phyloP scores from a whole-genome alignment of 2,113 vertebrate genomes.

The Castor canadensis region DNA sequence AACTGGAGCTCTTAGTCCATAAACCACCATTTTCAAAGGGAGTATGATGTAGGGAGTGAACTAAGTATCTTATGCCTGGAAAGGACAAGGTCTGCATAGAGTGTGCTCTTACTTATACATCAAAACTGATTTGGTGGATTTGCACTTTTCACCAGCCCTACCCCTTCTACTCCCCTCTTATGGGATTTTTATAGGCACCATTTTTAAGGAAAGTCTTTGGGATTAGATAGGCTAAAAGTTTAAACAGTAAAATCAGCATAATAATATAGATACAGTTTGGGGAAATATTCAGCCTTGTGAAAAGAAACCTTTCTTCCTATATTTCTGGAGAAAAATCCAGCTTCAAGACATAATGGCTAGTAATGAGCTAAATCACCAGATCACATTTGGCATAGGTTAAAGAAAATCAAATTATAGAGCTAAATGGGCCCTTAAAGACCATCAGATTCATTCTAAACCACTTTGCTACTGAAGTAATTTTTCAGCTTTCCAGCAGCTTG shows the following conservation, averaged over 20 bases:
- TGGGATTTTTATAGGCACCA: not conserved
- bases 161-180: not conserved
- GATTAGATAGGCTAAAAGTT: not conserved
- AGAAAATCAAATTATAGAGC: not conserved
- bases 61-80: slow-evolving; percentile 29
- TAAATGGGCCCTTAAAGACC: not conserved
- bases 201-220: not conserved
- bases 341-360: not conserved
- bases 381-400: not conserved
- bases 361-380: not conserved
- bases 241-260: not conserved
- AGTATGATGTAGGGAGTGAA: slow-evolving; percentile 24
- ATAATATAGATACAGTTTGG: not conserved
- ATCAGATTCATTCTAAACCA: not conserved
- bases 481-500: not conserved
- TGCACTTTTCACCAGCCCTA: not conserved
- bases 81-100: slow-evolving; percentile 43
- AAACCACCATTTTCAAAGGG: not conserved
- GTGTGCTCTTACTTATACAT: not conserved
- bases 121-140: not conserved
- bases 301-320: not conserved
- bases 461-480: not conserved
- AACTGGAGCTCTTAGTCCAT: not conserved
- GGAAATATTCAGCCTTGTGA: not conserved
- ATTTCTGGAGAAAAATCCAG: not conserved